phyloP scores from a whole-genome alignment of 2,888 invertebrate species.

The Noctua janthina region DNA sequence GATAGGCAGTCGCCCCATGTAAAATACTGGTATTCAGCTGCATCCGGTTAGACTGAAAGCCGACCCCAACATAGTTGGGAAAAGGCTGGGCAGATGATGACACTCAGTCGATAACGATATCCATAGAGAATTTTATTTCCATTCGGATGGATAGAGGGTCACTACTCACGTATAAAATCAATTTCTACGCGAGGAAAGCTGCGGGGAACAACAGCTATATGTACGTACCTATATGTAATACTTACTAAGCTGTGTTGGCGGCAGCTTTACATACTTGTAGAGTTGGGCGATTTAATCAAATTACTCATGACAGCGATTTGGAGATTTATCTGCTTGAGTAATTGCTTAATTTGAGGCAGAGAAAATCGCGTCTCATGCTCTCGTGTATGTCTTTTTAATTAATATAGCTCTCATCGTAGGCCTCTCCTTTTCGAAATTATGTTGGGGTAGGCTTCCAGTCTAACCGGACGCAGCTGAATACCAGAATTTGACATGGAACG shows the following conservation, averaged over 20 bases:
- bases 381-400: neutral
- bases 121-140: constrained; percentile 39
- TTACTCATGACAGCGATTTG: neutral
- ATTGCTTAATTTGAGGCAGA: neutral
- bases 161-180: constrained; percentile 50
- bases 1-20: no score
- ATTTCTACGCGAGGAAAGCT: constrained; percentile 36
- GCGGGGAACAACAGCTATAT: constrained; percentile 10
- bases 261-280: neutral
- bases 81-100: no score
- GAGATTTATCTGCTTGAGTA: neutral
- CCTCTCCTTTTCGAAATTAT: neutral
- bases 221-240: neutral
- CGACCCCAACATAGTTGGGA: no score
- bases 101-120: constrained; percentile 9
- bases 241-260: neutral
- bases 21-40: no score
- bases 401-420: no score
- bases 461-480: no score
- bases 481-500: no score
- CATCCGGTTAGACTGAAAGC: no score
- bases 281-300: neutral
- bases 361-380: neutral
- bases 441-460: no score
- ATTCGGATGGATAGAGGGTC: constrained; percentile 26